Evolutionary conservation across 2,888 invertebrate genomes (phyloP).

Genomic region (Siphlonurus alternatus): DNA sequence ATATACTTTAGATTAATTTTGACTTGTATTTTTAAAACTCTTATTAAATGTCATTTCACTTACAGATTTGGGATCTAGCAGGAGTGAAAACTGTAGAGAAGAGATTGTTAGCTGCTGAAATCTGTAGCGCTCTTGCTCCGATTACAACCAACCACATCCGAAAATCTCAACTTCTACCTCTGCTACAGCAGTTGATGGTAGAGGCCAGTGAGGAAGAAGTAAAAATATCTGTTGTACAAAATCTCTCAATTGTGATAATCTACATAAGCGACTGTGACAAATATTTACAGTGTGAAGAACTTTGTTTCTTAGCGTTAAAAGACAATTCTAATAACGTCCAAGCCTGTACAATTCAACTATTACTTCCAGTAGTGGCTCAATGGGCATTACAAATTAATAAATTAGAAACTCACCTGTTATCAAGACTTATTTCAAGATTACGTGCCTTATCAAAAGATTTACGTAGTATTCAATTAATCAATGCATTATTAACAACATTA

Average conservation of each 20-base stretch:
- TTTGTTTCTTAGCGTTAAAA: not conserved
- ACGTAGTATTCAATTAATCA: not conserved
- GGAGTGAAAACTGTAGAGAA: slow-evolving; percentile 47
- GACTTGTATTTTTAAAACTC: too few relatives aligned
- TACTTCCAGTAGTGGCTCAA: not conserved
- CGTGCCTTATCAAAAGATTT: not conserved
- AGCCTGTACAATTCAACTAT: not conserved
- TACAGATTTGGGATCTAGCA: slow-evolving; percentile 49
- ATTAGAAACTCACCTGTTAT: not conserved
- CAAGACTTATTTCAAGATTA: not conserved
- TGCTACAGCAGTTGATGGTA: not conserved
- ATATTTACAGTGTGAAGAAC: not conserved
- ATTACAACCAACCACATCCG: not conserved
- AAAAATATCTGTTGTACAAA: not conserved
- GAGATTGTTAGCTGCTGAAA: slow-evolving; percentile 47
- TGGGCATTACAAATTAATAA: not conserved
- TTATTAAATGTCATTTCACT: too few relatives aligned
- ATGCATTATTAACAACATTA: not conserved
- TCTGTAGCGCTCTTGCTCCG: slow-evolving; percentile 46
- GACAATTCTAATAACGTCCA: not conserved
- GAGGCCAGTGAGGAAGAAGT: not conserved
- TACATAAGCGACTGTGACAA: not conserved
- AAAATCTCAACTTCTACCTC: not conserved
- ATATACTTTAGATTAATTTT: too few relatives aligned
- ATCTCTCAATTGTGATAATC: not conserved